Evolutionary conservation across 2,797 vertebrate species (phyloP), one percentile per base, ranked within the genome.

Genomic region (Alcedo quadribrachys): DNA sequence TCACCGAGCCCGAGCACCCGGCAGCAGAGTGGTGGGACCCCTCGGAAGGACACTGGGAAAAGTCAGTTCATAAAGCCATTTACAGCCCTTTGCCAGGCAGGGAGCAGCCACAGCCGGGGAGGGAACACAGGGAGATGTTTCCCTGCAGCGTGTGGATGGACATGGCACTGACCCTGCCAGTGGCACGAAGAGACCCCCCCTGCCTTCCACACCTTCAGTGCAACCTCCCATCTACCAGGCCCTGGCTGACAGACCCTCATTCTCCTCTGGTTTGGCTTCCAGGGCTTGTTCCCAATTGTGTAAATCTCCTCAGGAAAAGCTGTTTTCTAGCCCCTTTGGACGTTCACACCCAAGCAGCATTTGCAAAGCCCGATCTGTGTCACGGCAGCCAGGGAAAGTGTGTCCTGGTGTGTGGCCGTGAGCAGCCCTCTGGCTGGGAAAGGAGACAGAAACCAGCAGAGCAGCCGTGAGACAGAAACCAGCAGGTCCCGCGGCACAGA

Each of bases 331-430:
- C 79, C 63, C 18, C 1, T 54, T 75, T 50, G 28, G 65, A 43
- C 16, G 0, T 40, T 77, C 32, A 48, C 57, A 74, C 79, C 55
- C 24, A 20, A 73, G 81, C 81, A 57, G 55, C 42, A 2, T n/a
- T 80, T 53, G 61, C 54, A 79, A 61, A 27, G 80, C 15, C 8
- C 12, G 74, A 61, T 16, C 17, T 45, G 42, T 10, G 4, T 48
- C 55, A 4, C 17, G 1, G 7, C 35, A 6, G 32, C 32, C 1
- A 0, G 63, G 54, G 14, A 15, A 65, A 60, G 19, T 0, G 30
- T 5, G 28, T 32, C 35, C 55, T 67, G 7, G 2, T 11, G 2
- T 2, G 8, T 0, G 2, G 35, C 35, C 9, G 0, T 4, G 8
- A 28, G n/a, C 51, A 46, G 30, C 11, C 50, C 37, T 76, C 69